Base-by-base conservation (phyloP, 2,888 invertebrate genomes). In the Aphidius colemani region DNA sequence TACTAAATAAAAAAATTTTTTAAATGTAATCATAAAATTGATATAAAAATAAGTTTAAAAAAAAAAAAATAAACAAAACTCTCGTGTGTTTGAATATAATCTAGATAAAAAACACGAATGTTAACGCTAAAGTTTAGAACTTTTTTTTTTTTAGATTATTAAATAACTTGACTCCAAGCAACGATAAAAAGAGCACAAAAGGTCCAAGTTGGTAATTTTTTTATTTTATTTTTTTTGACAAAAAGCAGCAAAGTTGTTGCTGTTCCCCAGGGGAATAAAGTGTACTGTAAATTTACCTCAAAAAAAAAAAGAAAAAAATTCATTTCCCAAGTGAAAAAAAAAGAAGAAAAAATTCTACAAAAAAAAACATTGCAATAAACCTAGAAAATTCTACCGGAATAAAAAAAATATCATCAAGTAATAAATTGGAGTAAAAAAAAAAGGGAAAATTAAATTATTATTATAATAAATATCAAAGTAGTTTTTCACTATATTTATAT, bases 101-200 rank as follows among this genome's bases (percentile, higher is more conserved):
- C 39, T 53, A 59, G 63, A 64, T 65, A 65, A 66, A 46, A 64
- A 60, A 66, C 58, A 65, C 50, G 50, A 56, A 58, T 57, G 11
- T 65, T 30, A 53, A 62, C 45, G 58, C 58, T 53, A 64, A 66
- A 73, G 66, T 72, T 74, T 71, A 68, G 68, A 71, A 70, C 67
- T 69, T 70, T 74, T 30, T 30, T 30, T 30, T 30, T 70, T 74
- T 69, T 67, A 64, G 72, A 67, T 74, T 74, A 74, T 74, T 74
- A 74, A 74, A 74, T 74, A 74, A 73, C 70, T 43, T 67, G 66
- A 69, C 65, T 69, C 61, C 49, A 56, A 55, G 64, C 64, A 44
- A 18, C 49, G 60, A 64, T 64, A 64, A 60, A 63, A 56, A 53
- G 57, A 63, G 58, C 53, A 58, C 61, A 64, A 70, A 64, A 64